These are phyloP conservation scores for Euwallacea similis DNA, from an alignment of 1,140 invertebrate species.

Conservation along the genomic window DNA sequence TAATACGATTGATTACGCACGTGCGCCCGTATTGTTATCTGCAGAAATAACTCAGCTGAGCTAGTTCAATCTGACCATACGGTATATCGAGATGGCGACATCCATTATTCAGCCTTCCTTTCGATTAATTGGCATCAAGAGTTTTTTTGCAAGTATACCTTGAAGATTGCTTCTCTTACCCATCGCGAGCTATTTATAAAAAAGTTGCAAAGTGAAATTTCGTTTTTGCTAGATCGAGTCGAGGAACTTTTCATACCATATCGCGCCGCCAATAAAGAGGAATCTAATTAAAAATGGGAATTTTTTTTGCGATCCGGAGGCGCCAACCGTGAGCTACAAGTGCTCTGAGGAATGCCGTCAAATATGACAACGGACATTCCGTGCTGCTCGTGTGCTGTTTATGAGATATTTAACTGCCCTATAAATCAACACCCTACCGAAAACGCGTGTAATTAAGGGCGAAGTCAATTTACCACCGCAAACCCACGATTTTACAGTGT, in stretches of 20 bases:
- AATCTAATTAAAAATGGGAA: constrained; percentile 9
- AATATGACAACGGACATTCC: constrained; percentile 52
- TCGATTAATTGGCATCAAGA: constrained; percentile 21
- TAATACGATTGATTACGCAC: constrained; percentile 25
- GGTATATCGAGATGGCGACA: constrained; percentile 19
- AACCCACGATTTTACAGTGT: constrained; percentile 14
- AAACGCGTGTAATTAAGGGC: constrained; percentile 53
- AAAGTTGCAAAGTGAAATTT: constrained; percentile 10
- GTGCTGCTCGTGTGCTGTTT: constrained; percentile 54
- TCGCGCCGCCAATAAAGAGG: not conserved
- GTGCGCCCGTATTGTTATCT: constrained; percentile 25
- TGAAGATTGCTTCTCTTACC: constrained; percentile 19
- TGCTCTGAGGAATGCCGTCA: constrained; percentile 43
- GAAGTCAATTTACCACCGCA: constrained; percentile 47
- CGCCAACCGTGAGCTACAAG: constrained; percentile 25
- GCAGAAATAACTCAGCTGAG: constrained; percentile 21
- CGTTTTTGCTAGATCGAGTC: not conserved
- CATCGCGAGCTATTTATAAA: constrained; percentile 7
- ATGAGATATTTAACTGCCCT: constrained; percentile 56
- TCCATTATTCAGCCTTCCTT: constrained; percentile 28
- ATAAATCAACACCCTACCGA: constrained; percentile 56
- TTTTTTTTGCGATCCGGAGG: constrained; percentile 11
- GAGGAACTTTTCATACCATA: not conserved
- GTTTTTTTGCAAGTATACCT: constrained; percentile 7
- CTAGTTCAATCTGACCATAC: constrained; percentile 27